These are phyloP conservation scores for Physocephala rufipes DNA, from an alignment of 2,888 invertebrate genomes.

Conservation along the genomic window DNA sequence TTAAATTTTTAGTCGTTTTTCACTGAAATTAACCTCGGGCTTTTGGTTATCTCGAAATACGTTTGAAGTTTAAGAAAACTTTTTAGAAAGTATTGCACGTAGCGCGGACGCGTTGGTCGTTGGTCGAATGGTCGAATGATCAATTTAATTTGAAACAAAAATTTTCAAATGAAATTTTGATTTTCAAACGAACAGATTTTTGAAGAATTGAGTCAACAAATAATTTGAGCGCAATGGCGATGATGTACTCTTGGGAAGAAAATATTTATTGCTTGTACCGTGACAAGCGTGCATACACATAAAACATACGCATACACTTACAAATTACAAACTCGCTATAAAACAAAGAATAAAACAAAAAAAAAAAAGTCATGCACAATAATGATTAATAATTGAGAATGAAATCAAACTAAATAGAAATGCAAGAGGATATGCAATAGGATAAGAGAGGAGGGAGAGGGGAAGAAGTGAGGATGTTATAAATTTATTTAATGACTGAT, in stretches of 20 bases:
- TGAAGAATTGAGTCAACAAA: neutral
- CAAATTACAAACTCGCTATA: neutral
- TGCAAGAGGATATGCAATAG: neutral
- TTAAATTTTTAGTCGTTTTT: too few relatives aligned
- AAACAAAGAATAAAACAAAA: neutral
- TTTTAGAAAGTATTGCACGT: constrained; percentile 20
- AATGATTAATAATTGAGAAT: neutral
- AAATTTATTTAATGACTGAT: constrained; percentile 34
- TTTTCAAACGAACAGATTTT: neutral
- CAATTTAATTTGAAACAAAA: constrained; percentile 27
- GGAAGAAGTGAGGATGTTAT: constrained; percentile 13
- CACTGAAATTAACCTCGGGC: too few relatives aligned
- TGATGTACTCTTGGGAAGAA: neutral
- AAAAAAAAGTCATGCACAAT: neutral
- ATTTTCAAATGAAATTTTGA: constrained; percentile 16
- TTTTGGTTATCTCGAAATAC: too few relatives aligned
- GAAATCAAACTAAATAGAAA: neutral
- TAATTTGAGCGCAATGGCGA: constrained; percentile 2
- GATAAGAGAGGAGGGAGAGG: neutral
- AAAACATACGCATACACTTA: neutral
- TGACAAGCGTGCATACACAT: neutral
- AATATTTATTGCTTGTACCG: neutral
- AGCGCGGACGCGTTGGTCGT: constrained; percentile 48
- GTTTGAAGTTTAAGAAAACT: too few relatives aligned
- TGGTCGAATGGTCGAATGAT: constrained; percentile 51